Base-by-base conservation (phyloP, 2,888 invertebrate species). In the Lysandra coridon region DNA sequence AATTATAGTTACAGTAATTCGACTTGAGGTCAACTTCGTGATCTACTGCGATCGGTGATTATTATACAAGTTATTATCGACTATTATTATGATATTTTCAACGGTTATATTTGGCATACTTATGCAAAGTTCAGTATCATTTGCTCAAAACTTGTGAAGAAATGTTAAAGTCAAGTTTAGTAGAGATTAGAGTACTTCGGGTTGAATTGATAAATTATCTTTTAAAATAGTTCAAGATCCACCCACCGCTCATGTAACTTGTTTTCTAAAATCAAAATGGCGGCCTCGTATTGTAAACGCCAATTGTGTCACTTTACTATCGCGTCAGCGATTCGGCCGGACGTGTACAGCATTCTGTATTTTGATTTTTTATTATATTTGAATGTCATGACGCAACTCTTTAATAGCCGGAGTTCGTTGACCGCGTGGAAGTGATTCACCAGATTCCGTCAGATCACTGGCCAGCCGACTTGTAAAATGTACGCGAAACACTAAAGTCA, bases 211-310 rank as follows among this genome's bases (percentile, higher is more conserved):
- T 49, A 12, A 49, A 12, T 10, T 49, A 49, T 49, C 10, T 49
- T 44, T 49, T 49, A 62, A 10, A 30, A 69, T 33, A 69, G 12
- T 69, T 4, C 30, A 64, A 64, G 14, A 69, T 23, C 33, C 64
- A 64, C 10, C 80, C 83, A 81, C 4, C 33, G 4, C 69, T 33
- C 33, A 14, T 4, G 30, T 37, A 17, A 69, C 14, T 69, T 69
- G 12, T 69, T 30, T 69, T 69, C 33, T 69, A 69, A 69, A 69
- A 69, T 69, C 69, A 69, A 69, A 69, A 69, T 69, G 69, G 69
- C 69, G 69, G 33, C 69, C 69, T 37, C 69, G 33, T 69, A 69
- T 69, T 69, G 12, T 37, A 69, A 69, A 69, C 69, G 69, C 17
- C 69, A 69, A 37, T 69, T 69, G 69, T 69, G 33, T 69, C 64